phyloP scores from a whole-genome alignment of 2,797 vertebrate species.

The Acipenser ruthenus region DNA sequence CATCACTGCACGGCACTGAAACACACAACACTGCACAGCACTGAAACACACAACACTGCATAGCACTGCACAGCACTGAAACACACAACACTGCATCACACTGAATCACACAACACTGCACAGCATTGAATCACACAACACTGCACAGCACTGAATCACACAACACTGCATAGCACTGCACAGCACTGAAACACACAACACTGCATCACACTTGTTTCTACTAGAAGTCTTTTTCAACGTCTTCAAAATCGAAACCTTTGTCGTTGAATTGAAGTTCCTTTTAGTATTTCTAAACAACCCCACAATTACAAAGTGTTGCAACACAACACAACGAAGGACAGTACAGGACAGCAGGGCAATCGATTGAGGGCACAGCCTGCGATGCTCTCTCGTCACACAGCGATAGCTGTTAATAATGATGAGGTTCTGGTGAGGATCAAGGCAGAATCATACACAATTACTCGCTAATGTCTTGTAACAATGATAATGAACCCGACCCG shows the following conservation, averaged over 20 bases:
- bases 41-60: not conserved
- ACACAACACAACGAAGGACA: no score
- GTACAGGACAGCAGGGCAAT: constrained; percentile 7
- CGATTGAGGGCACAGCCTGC: constrained; percentile 1
- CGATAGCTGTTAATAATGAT: constrained; percentile 7
- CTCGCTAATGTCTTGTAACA: constrained; percentile 4
- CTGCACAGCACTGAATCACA: not conserved
- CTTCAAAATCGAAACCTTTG: not conserved
- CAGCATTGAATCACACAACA: not conserved
- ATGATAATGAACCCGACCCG: not conserved
- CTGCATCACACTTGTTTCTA: not conserved
- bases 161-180: no score
- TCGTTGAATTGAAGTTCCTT: not conserved
- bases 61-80: not conserved
- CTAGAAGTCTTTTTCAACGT: no score
- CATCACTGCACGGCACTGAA: no score
- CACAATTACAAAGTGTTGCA: no score
- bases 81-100: not conserved
- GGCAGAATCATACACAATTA: not conserved
- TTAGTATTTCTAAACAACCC: no score
- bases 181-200: no score
- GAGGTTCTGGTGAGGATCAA: constrained; percentile 9
- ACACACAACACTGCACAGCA: not conserved
- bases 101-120: no score
- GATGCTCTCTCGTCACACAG: constrained; percentile 1